Conservation (phyloP, 2,113 vertebrate genomes). For the Cettia cetti region DNA sequence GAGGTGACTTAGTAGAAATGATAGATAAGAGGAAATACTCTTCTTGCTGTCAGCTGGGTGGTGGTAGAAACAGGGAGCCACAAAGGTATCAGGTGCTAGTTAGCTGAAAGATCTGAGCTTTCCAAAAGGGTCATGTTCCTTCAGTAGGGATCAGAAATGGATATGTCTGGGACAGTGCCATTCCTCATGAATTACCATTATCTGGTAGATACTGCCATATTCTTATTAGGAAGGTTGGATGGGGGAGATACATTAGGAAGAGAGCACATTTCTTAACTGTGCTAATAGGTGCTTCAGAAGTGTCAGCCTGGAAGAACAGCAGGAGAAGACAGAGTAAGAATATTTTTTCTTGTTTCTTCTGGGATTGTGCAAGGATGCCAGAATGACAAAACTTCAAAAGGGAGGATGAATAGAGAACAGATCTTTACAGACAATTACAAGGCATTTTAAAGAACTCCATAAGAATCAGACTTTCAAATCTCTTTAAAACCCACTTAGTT, state of each 20-base stretch:
- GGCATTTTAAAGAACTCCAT: not conserved
- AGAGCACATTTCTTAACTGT: not conserved
- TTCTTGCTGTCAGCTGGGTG: not conserved
- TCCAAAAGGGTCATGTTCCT: not conserved
- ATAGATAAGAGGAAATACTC: not conserved
- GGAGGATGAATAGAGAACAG: not conserved
- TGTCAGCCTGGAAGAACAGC: not conserved
- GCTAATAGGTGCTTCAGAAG: not conserved
- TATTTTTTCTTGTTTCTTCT: not conserved
- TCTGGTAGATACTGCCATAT: not conserved
- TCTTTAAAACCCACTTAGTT: conserved; percentile 1
- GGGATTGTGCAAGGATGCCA: not conserved
- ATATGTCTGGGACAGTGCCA: not conserved
- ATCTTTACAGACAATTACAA: not conserved
- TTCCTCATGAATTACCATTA: not conserved
- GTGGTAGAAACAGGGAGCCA: not conserved
- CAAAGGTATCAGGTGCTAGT: not conserved
- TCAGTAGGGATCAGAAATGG: not conserved
- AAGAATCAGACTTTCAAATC: not conserved
- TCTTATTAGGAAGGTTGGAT: not conserved
- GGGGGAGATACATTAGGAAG: not conserved
- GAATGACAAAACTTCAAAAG: not conserved
- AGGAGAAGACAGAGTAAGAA: not conserved
- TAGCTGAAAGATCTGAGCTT: not conserved
- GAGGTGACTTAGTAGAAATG: not conserved